Base-by-base conservation (phyloP, 2,797 vertebrate genomes). In the Ataeniobius toweri region DNA sequence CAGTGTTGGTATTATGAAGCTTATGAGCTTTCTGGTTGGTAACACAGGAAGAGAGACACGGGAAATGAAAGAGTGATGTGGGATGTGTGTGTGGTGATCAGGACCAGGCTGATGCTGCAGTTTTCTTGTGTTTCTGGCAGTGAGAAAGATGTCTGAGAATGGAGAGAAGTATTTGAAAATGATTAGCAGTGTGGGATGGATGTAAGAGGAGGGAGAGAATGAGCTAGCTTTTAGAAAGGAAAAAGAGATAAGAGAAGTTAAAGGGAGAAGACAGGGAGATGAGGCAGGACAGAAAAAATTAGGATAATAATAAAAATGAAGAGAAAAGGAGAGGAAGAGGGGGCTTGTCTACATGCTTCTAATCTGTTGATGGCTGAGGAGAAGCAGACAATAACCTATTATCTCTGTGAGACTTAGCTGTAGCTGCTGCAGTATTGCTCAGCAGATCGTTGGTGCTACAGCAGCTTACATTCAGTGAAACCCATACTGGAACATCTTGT, bases 351-450 rank as follows among this genome's bases (percentile, higher is more conserved):
- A 88, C 92, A 94, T 87, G 85, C 83, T 76, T 93, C 87, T 93
- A 91, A 94, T 93, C 92, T 93, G 91, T 93, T 93, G 88, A 93
- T 91, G 92, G 93, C 93, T 89, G 89, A 92, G 88, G 83, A 90
- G 91, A 94, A 91, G 86, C 89, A 90, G 89, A 93, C 91, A 93
- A 93, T 91, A 92, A 91, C 81, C 89, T 88, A 91, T 93, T 93
- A 92, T 94, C 91, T 91, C 81, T 84, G 65, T 2, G 53, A 88
- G 90, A 89, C 88, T 87, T 85, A 79, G 89, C 51, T 76, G 83
- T 83, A 83, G 90, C 88, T 90, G 89, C 80, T 85, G 85, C 80
- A 81, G 84, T 81, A 75, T 85, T 81, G 80, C 84, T 74, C 84
- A 71, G 85, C 89, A 85, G 79, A 83, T 82, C 77, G 81, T 86